These are phyloP conservation scores for Trichonephila inaurata DNA, from an alignment of 1,140 invertebrate genomes.

Conservation along the genomic window DNA sequence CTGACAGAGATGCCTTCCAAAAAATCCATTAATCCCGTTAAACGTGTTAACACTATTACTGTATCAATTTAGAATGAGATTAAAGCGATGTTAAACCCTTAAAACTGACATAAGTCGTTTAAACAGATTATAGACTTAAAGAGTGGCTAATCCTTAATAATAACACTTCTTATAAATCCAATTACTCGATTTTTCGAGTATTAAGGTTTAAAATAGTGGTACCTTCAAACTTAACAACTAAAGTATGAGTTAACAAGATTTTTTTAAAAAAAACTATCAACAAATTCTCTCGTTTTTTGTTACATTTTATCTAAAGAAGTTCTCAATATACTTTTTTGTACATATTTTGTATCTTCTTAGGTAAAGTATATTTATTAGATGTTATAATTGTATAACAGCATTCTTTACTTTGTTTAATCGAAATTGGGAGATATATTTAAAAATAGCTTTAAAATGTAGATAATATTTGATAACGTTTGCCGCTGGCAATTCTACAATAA, in stretches of 20 bases:
- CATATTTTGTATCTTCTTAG: too few species aligned
- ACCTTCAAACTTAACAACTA: background rate
- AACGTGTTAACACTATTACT: background rate
- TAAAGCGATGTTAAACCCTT: background rate
- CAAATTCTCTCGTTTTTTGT: background rate
- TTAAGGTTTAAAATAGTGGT: background rate
- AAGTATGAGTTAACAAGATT: background rate
- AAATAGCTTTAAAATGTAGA: too few species aligned
- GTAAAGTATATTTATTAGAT: too few species aligned
- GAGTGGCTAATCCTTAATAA: constrained; percentile 10
- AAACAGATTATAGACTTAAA: background rate
- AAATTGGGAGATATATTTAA: too few species aligned
- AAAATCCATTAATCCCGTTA: constrained; percentile 30
- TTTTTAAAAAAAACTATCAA: background rate
- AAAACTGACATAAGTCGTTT: constrained; percentile 2
- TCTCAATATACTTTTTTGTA: too few species aligned
- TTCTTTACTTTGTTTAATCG: too few species aligned
- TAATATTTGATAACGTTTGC: too few species aligned
- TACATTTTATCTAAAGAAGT: background rate
- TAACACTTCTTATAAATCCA: background rate
- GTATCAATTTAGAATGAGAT: background rate
- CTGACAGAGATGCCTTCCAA: constrained; percentile 19
- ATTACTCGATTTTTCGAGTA: background rate
- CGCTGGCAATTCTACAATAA: too few species aligned
- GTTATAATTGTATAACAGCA: too few species aligned